A percentile compares a stretch with the other conserved stretches of the same genome.
Conservation (phyloP, 2,113 vertebrate species). For the Ciconia boyciana region DNA sequence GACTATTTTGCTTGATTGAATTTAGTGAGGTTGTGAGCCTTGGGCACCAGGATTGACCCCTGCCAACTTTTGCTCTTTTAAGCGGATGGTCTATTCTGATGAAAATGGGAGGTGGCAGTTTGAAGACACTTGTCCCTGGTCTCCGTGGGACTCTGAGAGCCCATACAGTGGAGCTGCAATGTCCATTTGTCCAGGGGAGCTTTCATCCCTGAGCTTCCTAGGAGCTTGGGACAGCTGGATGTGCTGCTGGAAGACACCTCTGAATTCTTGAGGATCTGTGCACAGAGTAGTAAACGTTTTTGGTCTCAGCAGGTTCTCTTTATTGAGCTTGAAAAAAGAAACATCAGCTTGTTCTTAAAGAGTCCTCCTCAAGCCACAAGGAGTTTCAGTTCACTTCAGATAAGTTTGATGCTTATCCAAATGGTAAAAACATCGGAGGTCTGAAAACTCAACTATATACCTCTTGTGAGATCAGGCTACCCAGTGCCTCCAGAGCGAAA, state of each 20-base stretch:
- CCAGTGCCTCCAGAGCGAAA: not conserved
- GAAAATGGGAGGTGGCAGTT: not conserved
- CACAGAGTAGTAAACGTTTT: not conserved
- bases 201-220: not conserved
- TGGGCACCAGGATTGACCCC: not conserved
- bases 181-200: not conserved
- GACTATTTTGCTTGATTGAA: constrained; percentile 8
- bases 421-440: not conserved
- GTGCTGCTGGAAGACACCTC: not conserved
- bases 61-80: not conserved
- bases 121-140: not conserved
- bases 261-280: not conserved
- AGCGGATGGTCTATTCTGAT: not conserved
- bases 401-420: not conserved
- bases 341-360: not conserved
- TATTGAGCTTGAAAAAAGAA: not conserved
- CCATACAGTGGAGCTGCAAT: not conserved
- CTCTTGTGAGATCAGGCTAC: not conserved
- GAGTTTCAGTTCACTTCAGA: not conserved
- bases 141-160: not conserved
- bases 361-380: not conserved
- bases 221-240: not conserved
- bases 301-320: not conserved
- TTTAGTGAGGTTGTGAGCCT: not conserved
- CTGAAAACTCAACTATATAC: not conserved